Base-by-base conservation (phyloP, 2,888 invertebrate genomes). In the Sceliomorpha sp. region DNA sequence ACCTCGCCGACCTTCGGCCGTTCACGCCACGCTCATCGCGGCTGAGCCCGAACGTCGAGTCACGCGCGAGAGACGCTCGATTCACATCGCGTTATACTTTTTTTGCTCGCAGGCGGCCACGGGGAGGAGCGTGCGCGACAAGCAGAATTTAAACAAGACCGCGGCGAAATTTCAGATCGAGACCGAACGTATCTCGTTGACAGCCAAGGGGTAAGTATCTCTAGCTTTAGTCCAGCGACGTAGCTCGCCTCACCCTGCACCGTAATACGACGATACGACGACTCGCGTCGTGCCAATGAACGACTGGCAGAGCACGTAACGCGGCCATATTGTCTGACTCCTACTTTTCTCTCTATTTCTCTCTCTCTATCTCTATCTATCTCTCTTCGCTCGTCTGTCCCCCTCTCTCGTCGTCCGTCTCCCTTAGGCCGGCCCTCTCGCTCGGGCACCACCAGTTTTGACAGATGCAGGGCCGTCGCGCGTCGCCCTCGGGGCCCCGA, bases 171-270 rank as follows among this genome's bases (percentile, higher is more conserved):
- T 55, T 6, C 78, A 75, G 32, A 45, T 82, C 40, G 78, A 82
- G 36, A 78, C 82, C 44, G 72, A 76, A 32, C 70, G 71, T 26
- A 48, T 76, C 24, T 85, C 87, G 20, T 76, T 88, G 47, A 74
- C 78, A 29, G 58, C 74, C 8, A 84, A 79, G 48, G 89, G 89
- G 88, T 88, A 69, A 88, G 81, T 72, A 37, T 36, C 32, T 40
- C 5, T 26, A 7, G n/a, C 20, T 31, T n/a, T n/a, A n/a, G n/a
- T n/a, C n/a, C n/a, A n/a, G 48, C 51, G 56, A n/a, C 5, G 10
- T n/a, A n/a, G 14, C 15, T 4, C 36, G 13, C 2, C 1, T 14
- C 7, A n/a, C 7, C 14, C 7, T 14, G 2, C 15, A 14, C n/a
- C 15, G 15, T 15, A 17, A 20, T 1, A 31, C 31, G 3, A n/a